Conservation (phyloP, 2,113 vertebrate species). For the Erinaceus europaeus region DNA sequence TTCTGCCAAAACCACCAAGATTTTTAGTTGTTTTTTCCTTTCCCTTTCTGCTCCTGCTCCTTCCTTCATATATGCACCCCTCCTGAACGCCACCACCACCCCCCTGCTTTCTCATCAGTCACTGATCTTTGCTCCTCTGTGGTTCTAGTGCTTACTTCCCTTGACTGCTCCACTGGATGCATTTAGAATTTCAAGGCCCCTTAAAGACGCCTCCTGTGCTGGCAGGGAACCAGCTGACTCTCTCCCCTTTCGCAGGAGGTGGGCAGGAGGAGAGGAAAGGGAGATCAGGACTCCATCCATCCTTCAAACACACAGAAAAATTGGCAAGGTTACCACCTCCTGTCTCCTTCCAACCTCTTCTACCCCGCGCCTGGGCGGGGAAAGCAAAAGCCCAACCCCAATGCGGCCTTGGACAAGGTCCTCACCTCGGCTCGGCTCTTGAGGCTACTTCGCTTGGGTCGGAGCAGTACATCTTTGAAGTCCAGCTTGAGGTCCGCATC, state of each 20-base stretch:
- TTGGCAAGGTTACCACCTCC: neutral
- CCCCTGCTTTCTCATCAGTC: neutral
- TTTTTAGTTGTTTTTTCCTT: neutral
- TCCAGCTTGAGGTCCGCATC: conserved; percentile 97
- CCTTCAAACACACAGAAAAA: neutral
- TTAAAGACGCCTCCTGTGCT: neutral
- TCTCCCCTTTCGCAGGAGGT: neutral
- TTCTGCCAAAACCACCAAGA: neutral
- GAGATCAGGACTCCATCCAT: neutral
- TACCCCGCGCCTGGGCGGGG: neutral
- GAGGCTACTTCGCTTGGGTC: conserved; percentile 97
- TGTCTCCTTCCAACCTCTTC: neutral
- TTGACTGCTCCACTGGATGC: neutral
- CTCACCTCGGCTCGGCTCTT: conserved; percentile 96
- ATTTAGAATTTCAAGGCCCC: neutral
- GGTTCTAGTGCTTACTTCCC: neutral
- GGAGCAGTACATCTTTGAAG: conserved; percentile 97
- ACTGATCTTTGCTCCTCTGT: neutral
- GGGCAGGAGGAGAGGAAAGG: neutral
- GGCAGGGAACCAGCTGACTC: neutral
- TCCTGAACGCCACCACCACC: neutral
- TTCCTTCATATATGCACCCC: neutral
- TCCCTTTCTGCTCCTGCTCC: neutral
- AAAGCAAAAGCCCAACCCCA: neutral
- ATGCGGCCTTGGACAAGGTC: conserved; percentile 11